Evolutionary conservation across 2,797 vertebrate genomes (phyloP), one percentile per base, ranked within the genome.

Genomic region (Semotilus atromaculatus): DNA sequence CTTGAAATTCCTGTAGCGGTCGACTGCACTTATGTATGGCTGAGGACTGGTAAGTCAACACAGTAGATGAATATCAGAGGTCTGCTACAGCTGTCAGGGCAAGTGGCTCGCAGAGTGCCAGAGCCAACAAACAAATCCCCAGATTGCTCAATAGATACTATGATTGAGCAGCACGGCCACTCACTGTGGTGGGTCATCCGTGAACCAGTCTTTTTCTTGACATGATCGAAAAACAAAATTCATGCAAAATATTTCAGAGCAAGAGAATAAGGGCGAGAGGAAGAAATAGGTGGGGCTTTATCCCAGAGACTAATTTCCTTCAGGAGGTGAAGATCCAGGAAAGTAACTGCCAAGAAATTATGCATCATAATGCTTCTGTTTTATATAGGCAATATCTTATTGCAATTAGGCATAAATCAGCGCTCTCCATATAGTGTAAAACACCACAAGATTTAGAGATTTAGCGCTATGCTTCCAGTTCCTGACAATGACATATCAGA

Each of bases 101-200:
- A 91, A 93, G 89, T 89, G 91, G 92, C 93, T 92, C 88, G 89
- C 88, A 89, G 89, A 92, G 91, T 91, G 90, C 93, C 87, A 78
- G 66, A 87, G 91, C 48, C 85, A 93, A 92, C 92, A 92, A 93
- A 93, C 93, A 94, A 93, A 94, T 93, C 90, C 84, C 85, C 67
- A 1, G 88, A 94, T 95, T 94, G 93, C 94, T 93, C 93, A 94
- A 95, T 62, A 90, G 74, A 89, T 91, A 90, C 91, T 89, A 90
- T 78, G 87, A 93, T 86, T 88, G 68, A 85, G 82, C 26, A 21
- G 36, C 45, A 16, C 0, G 10, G 18, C 14, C 40, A 31, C 38
- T 55, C 29, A 16, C 21, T 67, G 53, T 36, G n/a, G 60, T 29
- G 38, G 23, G 67, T 86, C 89, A 88, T 91, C 89, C 90, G 86